Conservation (phyloP, 1,140 invertebrate genomes). For the Akabosia matsudoensis region DNA sequence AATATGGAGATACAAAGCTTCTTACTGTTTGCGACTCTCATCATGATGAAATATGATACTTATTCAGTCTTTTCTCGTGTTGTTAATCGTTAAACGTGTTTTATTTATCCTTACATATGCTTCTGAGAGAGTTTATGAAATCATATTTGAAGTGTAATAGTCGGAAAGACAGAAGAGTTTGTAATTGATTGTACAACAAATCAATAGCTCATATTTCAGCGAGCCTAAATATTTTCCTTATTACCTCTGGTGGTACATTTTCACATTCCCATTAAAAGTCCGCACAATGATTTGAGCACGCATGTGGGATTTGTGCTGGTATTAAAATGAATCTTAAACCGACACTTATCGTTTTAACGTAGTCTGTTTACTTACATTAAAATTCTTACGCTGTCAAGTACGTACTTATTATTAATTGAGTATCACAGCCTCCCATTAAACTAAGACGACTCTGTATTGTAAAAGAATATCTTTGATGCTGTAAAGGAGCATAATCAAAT, state of each 20-base stretch:
- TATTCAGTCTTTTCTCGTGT: background rate
- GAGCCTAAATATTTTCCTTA: background rate
- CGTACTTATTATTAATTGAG: too few species aligned
- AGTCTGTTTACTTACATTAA: too few species aligned
- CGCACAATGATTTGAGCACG: background rate
- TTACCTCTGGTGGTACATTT: background rate
- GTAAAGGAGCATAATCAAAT: background rate
- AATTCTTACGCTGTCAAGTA: too few species aligned
- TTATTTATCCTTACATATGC: too few species aligned
- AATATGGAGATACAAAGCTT: too few species aligned
- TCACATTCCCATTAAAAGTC: too few species aligned
- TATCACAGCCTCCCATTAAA: too few species aligned
- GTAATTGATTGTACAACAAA: background rate
- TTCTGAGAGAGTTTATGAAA: background rate
- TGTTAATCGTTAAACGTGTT: too few species aligned
- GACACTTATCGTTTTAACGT: too few species aligned
- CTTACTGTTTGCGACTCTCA: too few species aligned
- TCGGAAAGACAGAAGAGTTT: background rate
- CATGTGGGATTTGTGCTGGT: background rate
- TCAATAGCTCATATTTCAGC: background rate
- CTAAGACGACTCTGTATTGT: too few species aligned
- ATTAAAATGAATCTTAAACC: background rate
- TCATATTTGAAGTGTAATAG: background rate
- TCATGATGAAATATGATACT: background rate
- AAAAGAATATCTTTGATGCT: too few species aligned